These are phyloP conservation scores for Cathartes aura DNA, from an alignment of 2,113 vertebrate species.

Conservation along the genomic window DNA sequence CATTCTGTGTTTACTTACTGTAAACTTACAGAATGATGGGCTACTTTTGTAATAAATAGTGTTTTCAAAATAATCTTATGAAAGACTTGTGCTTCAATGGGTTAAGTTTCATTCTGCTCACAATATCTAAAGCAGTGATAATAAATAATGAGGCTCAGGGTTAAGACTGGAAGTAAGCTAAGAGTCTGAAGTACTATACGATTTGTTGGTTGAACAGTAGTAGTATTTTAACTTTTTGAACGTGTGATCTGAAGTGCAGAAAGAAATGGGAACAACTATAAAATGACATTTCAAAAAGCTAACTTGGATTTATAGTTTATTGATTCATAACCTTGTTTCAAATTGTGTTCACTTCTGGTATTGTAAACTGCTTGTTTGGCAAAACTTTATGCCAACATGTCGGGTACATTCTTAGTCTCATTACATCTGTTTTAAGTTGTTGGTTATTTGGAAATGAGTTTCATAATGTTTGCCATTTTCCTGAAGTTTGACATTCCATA, in stretches of 20 bases:
- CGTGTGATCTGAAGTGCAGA: constrained; percentile 7
- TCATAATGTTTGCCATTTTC: constrained; percentile 44
- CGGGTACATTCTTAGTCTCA: constrained; percentile 23
- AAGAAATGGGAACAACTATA: constrained; percentile 20
- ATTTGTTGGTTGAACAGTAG: constrained; percentile 27
- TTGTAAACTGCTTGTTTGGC: constrained; percentile 49
- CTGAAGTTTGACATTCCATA: constrained; percentile 5
- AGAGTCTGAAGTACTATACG: background rate
- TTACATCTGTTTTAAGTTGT: constrained; percentile 58
- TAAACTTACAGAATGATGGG: background rate
- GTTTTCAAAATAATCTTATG: background rate
- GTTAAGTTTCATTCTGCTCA: background rate
- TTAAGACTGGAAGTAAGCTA: background rate
- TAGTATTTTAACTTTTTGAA: background rate
- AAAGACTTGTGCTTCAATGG: background rate
- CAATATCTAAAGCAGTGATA: background rate
- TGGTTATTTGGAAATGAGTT: constrained; percentile 48
- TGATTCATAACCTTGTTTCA: constrained; percentile 33
- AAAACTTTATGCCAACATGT: background rate
- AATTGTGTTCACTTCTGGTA: constrained; percentile 31
- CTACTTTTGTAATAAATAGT: background rate
- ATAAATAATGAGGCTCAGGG: background rate
- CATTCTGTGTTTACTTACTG: background rate
- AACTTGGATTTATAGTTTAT: background rate
- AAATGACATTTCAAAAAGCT: constrained; percentile 16